These are phyloP conservation scores for Serripes groenlandicus DNA, from an alignment of 2,888 invertebrate species.

Conservation along the genomic window DNA sequence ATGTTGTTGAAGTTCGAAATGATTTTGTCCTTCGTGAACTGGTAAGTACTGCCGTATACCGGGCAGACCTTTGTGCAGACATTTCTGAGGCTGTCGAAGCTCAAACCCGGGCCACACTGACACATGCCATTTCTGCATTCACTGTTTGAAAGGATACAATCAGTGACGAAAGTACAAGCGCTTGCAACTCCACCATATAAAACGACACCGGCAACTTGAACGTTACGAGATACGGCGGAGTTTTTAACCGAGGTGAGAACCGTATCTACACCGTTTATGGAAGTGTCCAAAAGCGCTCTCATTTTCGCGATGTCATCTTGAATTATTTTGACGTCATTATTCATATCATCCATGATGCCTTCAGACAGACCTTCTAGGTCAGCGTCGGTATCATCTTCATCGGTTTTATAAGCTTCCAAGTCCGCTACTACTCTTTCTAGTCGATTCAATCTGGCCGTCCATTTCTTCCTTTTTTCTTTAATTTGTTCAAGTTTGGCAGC, in stretches of 20 bases:
- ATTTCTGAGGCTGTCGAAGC: constrained; percentile 27
- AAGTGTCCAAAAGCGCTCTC: not conserved
- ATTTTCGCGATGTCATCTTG: not conserved
- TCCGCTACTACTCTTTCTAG: not conserved
- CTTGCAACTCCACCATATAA: constrained; percentile 46
- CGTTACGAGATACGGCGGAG: constrained; percentile 35
- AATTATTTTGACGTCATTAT: not conserved
- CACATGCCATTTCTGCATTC: constrained; percentile 41
- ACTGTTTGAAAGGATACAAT: constrained; percentile 23
- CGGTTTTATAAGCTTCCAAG: not conserved
- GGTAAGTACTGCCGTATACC: constrained; percentile 39
- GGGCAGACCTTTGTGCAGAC: constrained; percentile 22
- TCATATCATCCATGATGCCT: not conserved
- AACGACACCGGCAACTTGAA: constrained; percentile 33
- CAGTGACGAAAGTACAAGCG: constrained; percentile 29
- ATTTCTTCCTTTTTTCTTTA: not conserved
- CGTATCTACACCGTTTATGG: constrained; percentile 5
- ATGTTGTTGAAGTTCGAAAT: constrained; percentile 40
- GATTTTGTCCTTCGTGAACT: constrained; percentile 18
- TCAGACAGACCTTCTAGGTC: not conserved
- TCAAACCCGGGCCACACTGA: constrained; percentile 46
- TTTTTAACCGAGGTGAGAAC: constrained; percentile 13
- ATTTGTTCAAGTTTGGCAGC: not conserved
- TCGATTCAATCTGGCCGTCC: not conserved
- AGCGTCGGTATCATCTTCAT: not conserved